Evolutionary conservation across 2,888 invertebrate genomes (phyloP).

Genomic region (Physocephala rufipes): DNA sequence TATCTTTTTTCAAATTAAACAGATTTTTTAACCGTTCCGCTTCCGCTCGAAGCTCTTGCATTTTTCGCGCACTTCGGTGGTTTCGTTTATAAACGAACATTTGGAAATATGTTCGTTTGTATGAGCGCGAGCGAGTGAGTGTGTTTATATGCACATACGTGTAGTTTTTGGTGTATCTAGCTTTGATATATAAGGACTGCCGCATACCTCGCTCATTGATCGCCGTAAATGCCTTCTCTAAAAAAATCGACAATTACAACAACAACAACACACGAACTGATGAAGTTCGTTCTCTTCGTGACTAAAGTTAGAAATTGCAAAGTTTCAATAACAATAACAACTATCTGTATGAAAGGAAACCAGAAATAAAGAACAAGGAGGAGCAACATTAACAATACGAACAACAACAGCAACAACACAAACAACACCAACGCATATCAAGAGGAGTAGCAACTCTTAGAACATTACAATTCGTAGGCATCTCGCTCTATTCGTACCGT

Average conservation of each 20-base stretch:
- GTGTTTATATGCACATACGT: neutral
- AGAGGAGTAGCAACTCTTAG: conserved; percentile 7
- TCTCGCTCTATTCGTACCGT: neutral
- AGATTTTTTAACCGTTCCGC: too few relatives aligned
- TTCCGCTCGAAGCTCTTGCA: too few relatives aligned
- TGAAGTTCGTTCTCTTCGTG: neutral
- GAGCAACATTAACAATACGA: neutral
- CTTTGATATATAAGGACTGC: neutral
- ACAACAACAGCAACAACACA: conserved; percentile 5
- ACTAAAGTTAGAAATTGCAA: conserved; percentile 27
- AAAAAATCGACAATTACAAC: neutral
- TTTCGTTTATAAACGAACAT: too few relatives aligned
- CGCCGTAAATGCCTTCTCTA: conserved; percentile 4
- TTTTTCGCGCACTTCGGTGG: too few relatives aligned
- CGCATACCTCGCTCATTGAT: conserved; percentile 23
- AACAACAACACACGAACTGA: conserved; percentile 1
- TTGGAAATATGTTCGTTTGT: too few relatives aligned
- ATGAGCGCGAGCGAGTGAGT: neutral
- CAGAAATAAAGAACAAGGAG: neutral
- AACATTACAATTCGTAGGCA: neutral
- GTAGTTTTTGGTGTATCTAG: neutral
- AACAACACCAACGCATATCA: conserved; percentile 12
- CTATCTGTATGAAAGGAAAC: neutral
- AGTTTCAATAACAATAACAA: conserved; percentile 10
- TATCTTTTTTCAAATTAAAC: too few relatives aligned